These are phyloP conservation scores for Gambusia holbrooki DNA, from an alignment of 2,113 vertebrate species.

Conservation along the genomic window DNA sequence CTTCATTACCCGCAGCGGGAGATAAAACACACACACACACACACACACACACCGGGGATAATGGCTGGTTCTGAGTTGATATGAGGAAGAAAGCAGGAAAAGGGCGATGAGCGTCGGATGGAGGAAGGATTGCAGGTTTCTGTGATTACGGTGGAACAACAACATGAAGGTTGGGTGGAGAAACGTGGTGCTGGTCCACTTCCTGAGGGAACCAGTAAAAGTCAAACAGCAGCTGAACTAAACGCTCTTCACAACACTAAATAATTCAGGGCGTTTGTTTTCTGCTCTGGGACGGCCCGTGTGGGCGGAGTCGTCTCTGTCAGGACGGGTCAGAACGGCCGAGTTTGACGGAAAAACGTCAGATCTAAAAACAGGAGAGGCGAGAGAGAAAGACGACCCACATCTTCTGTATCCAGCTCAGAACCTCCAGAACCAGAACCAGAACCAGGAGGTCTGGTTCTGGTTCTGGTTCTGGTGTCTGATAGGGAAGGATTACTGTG, in stretches of 20 bases:
- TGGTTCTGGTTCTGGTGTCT: too few relatives aligned
- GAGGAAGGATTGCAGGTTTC: not conserved
- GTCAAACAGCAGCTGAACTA: slow-evolving; percentile 49
- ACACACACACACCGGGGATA: slow-evolving; percentile 11
- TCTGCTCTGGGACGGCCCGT: slow-evolving; percentile 18
- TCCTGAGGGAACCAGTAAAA: slow-evolving; percentile 30
- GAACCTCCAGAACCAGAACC: too few relatives aligned
- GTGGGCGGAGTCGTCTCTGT: slow-evolving; percentile 32
- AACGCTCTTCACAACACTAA: slow-evolving; percentile 34
- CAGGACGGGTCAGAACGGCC: slow-evolving; percentile 35
- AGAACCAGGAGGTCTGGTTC: too few relatives aligned
- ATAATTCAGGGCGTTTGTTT: slow-evolving; percentile 62
- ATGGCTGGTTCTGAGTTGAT: slow-evolving; percentile 34
- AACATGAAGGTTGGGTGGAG: slow-evolving; percentile 24
- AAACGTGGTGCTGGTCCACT: not conserved
- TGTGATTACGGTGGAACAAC: not conserved
- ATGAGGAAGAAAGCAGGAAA: slow-evolving; percentile 23
- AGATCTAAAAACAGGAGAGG: slow-evolving; percentile 1
- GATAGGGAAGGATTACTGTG: too few relatives aligned
- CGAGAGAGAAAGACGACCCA: not conserved
- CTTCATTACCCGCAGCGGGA: slow-evolving; percentile 67
- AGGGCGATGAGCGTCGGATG: slow-evolving; percentile 31
- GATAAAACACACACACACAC: slow-evolving; percentile 25
- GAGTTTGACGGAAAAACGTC: slow-evolving; percentile 25
- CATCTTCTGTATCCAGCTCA: too few relatives aligned